Evolutionary conservation across 2,888 invertebrate species (phyloP).

Genomic region (Erpobdella octoculata): DNA sequence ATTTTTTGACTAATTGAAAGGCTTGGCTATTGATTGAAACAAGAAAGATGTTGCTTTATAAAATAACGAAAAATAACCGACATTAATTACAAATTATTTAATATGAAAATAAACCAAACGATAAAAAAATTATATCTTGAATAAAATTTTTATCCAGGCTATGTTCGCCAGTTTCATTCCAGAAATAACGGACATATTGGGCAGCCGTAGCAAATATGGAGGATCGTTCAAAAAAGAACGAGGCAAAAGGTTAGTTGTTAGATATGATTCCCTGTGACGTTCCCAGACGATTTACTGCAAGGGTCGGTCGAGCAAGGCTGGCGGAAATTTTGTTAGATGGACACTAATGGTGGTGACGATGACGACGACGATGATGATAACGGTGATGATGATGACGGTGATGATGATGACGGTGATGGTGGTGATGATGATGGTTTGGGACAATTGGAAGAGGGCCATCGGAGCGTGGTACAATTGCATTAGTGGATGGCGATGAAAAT

Average conservation of each 20-base stretch:
- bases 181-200: slow-evolving; percentile 98
- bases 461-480: neutral
- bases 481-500: neutral
- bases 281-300: no score
- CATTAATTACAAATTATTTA: neutral
- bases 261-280: no score
- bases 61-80: no score
- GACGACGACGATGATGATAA: slow-evolving; percentile 1
- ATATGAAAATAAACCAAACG: neutral
- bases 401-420: neutral
- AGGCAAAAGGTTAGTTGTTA: slow-evolving; percentile 76
- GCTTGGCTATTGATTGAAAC: no score
- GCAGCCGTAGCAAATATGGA: slow-evolving; percentile 97
- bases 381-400: neutral
- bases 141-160: slow-evolving; percentile 66
- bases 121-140: neutral
- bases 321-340: no score
- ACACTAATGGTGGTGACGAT: slow-evolving; percentile 10
- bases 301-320: no score
- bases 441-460: neutral
- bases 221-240: slow-evolving; percentile 99
- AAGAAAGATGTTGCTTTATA: no score
- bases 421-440: neutral
- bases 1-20: no score
- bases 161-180: slow-evolving; percentile 99